Percentiles rank a stretch among this genome's conserved stretches.
phyloP scores from a whole-genome alignment of 1,140 invertebrate genomes.

The Oryctes rhinoceros region DNA sequence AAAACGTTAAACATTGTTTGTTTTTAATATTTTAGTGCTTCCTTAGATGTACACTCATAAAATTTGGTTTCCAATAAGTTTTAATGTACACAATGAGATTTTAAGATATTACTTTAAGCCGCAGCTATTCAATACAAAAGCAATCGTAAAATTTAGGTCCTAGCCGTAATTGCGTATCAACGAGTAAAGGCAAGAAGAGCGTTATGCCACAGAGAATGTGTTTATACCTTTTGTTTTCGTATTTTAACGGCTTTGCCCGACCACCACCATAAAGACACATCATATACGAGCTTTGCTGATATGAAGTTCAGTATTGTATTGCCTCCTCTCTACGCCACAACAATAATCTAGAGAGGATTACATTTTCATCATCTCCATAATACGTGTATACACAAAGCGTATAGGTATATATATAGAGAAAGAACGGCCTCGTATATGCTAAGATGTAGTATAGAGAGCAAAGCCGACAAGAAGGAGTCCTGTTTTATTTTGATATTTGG shows the following conservation, averaged over 20 bases:
- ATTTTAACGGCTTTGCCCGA: constrained; percentile 48
- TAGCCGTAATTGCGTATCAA: constrained; percentile 27
- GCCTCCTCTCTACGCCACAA: constrained; percentile 45
- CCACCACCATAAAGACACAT: constrained; percentile 47
- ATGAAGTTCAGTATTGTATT: constrained; percentile 47
- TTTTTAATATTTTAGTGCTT: too few species aligned
- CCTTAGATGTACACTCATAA: too few species aligned
- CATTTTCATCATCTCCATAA: constrained; percentile 54
- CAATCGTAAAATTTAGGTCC: constrained; percentile 31
- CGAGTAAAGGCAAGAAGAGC: neutral
- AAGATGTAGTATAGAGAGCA: constrained; percentile 24
- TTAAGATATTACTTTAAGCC: neutral
- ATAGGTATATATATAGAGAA: constrained; percentile 41
- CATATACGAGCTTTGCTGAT: constrained; percentile 48
- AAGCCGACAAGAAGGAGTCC: constrained; percentile 39
- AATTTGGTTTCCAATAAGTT: neutral
- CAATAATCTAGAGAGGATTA: constrained; percentile 53
- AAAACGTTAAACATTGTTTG: too few species aligned
- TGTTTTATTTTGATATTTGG: constrained; percentile 52
- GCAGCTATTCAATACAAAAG: neutral
- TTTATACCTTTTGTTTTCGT: constrained; percentile 46
- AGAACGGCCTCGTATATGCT: constrained; percentile 30
- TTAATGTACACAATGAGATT: neutral
- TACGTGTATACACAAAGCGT: constrained; percentile 50
- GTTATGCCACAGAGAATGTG: constrained; percentile 45